Evolutionary conservation across 2,797 vertebrate genomes (phyloP), one percentile per base, ranked within the genome.

Genomic region (Danio choprae): DNA sequence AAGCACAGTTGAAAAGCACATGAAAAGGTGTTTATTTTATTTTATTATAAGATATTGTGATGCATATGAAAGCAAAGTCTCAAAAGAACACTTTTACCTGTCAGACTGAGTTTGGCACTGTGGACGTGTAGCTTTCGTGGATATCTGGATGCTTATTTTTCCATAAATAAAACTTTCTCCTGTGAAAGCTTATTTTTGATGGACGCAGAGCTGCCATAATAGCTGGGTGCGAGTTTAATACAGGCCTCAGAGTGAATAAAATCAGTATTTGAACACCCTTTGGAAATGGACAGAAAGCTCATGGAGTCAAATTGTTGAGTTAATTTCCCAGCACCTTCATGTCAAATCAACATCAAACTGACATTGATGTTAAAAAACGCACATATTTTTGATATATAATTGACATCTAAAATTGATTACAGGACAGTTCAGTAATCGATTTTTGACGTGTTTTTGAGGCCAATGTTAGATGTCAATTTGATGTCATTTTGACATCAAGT

Each of bases 241-340:
- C 1, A 0, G 29, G 4, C 0, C 83, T 89, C 40, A 86, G 80
- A 0, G 89, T 89, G 82, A 93, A 90, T 9, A 92, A 69, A 60
- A 92, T 36, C 36, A 91, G 92, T 10, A 93, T 89, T 80, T 92
- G 90, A n/a, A 93, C 2, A 0, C 91, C 92, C 91, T 93, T 64
- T 74, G 74, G 22, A 74, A 73, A 68, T 8, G 12, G 4, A 81
- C 7, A 68, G 69, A n/a, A 77, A 16, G 51, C n/a, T 0, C 18
- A 59, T 70, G 44, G 4, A 46, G 38, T 50, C 38, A 8, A 58
- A 55, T 4, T 56, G 18, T 5, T 36, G 16, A 55, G 59, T 69
- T 38, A 1, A 69, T 40, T 71, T 16, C 29, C 1, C 29, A 29
- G 3, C 29, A 29, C 29, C 29, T 29, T 1, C 3, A 29, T 29